Evolutionary conservation across 2,113 vertebrate genomes (phyloP).

Genomic region (Neoarius graeffei): DNA sequence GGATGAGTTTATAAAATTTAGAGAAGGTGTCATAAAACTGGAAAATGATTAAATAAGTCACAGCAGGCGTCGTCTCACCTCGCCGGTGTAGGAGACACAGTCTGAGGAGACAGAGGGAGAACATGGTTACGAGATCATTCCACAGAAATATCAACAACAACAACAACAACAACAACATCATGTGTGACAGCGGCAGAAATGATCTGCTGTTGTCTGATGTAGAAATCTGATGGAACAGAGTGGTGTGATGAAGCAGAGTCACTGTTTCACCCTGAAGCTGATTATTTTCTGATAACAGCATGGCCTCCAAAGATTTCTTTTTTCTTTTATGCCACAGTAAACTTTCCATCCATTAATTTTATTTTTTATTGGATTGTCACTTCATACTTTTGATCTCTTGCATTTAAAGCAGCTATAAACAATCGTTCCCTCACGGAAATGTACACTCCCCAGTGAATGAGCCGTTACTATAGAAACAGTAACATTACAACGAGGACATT

Average conservation of each 20-base stretch:
- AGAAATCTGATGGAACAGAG: neutral
- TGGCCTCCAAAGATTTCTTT: neutral
- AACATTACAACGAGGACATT: neutral
- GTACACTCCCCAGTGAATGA: neutral
- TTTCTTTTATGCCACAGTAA: neutral
- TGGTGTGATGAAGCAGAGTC: neutral
- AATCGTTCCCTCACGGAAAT: neutral
- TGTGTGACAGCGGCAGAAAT: neutral
- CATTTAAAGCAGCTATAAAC: neutral
- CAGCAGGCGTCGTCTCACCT: constrained; percentile 59
- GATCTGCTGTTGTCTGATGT: neutral
- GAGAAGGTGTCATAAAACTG: neutral
- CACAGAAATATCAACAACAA: too few relatives aligned
- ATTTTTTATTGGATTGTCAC: neutral
- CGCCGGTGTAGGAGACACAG: constrained; percentile 61
- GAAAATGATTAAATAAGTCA: neutral
- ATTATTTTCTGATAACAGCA: neutral
- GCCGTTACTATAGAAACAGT: neutral
- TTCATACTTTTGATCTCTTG: neutral
- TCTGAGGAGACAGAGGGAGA: constrained; percentile 50
- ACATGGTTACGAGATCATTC: neutral
- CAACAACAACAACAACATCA: too few relatives aligned
- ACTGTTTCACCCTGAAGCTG: neutral
- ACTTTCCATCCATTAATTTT: too few relatives aligned
- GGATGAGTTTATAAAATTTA: neutral